Evolutionary conservation across 1,140 invertebrate genomes (phyloP).

Genomic region (Neodiprion fabricii): DNA sequence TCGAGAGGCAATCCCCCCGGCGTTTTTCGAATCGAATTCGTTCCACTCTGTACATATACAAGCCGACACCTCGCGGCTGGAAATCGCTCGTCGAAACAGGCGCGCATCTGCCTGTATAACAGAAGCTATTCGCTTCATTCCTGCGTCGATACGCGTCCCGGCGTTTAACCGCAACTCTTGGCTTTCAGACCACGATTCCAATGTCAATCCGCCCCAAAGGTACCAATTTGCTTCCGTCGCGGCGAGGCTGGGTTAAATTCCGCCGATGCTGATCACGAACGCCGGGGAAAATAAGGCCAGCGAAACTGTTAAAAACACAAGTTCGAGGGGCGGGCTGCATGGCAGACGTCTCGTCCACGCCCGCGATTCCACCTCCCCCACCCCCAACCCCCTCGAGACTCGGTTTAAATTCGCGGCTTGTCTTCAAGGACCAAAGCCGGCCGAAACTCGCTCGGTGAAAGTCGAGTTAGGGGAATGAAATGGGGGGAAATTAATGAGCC

Average conservation of each 20-base stretch:
- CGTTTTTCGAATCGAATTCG: too few relatives aligned
- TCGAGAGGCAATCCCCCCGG: too few relatives aligned
- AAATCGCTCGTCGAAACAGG: too few relatives aligned
- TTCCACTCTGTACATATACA: too few relatives aligned
- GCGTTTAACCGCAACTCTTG: conserved; percentile 6
- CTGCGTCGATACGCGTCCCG: not conserved
- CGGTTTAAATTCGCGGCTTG: not conserved
- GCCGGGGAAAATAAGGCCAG: not conserved
- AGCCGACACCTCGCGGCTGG: too few relatives aligned
- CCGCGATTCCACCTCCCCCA: not conserved
- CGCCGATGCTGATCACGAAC: not conserved
- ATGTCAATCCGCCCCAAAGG: conserved; percentile 2
- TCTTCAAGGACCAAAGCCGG: not conserved
- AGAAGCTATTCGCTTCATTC: not conserved
- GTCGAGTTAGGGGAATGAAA: too few relatives aligned
- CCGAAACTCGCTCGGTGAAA: not conserved
- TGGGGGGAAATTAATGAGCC: too few relatives aligned
- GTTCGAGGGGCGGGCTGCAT: not conserved
- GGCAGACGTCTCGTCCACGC: not conserved
- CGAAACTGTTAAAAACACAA: conserved; percentile 1
- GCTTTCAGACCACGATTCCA: conserved; percentile 4
- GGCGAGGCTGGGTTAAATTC: not conserved
- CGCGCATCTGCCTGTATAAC: too few relatives aligned
- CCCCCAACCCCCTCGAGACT: not conserved
- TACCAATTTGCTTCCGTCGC: conserved; percentile 4